Percentiles rank a stretch among this genome's conserved stretches.
Conservation (phyloP, 2,888 invertebrate genomes). For the Microplitis deprimator region DNA sequence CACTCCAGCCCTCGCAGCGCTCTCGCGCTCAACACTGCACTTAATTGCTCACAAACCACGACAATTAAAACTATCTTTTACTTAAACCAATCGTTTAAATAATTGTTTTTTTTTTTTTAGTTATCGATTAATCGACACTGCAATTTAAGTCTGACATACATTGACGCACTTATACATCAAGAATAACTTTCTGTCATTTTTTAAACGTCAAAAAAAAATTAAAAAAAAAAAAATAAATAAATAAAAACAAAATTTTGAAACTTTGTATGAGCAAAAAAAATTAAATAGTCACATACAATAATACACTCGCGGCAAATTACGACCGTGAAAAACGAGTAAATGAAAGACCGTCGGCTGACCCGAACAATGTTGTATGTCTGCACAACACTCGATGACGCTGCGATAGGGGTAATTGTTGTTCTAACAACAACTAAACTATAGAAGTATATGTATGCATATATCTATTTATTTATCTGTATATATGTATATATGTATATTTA, state of each 20-base stretch:
- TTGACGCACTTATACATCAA: background rate
- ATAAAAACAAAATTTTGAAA: background rate
- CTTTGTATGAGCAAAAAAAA: background rate
- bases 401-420: slow-evolving; percentile 59
- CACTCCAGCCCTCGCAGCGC: background rate
- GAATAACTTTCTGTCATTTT: slow-evolving; percentile 21
- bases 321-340: slow-evolving; percentile 26
- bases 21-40: slow-evolving; percentile 15
- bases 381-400: slow-evolving; percentile 54
- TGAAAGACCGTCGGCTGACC: slow-evolving; percentile 40
- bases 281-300: background rate
- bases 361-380: slow-evolving; percentile 51
- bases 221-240: background rate
- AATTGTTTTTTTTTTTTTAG: slow-evolving; percentile 16
- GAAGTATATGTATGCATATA: no score
- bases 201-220: background rate
- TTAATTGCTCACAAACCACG: slow-evolving; percentile 9
- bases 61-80: background rate
- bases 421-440: slow-evolving; percentile 50
- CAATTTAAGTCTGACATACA: slow-evolving; percentile 23
- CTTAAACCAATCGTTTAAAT: background rate
- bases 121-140: slow-evolving; percentile 25
- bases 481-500: background rate
- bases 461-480: background rate
- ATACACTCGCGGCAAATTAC: slow-evolving; percentile 29